Percentiles rank a stretch among this genome's conserved stretches.
phyloP scores from a whole-genome alignment of 2,888 invertebrate genomes.

The Tipula confusa region DNA sequence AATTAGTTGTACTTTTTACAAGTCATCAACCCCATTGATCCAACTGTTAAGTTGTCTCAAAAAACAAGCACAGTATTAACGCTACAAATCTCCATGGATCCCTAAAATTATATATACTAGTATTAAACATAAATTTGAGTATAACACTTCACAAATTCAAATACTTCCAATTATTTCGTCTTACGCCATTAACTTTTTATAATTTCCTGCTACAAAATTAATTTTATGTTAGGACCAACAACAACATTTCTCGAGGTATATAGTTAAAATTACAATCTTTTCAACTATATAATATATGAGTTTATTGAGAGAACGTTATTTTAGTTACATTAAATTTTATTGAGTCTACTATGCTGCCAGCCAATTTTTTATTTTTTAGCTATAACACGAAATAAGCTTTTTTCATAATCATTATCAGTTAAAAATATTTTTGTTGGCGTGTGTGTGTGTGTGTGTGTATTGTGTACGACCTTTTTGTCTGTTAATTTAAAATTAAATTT shows the following conservation, averaged over 20 bases:
- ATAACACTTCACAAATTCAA: too few relatives aligned
- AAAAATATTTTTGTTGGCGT: too few relatives aligned
- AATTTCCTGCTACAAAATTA: background rate
- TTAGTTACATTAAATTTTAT: too few relatives aligned
- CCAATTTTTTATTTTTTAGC: background rate
- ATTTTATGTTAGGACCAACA: background rate
- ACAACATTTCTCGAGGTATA: background rate
- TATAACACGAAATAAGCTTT: background rate
- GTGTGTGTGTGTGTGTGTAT: background rate
- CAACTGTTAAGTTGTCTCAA: too few relatives aligned
- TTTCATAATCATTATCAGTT: background rate
- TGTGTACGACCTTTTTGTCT: background rate
- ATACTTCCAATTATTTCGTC: too few relatives aligned
- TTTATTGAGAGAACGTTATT: too few relatives aligned
- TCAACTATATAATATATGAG: background rate
- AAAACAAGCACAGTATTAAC: too few relatives aligned
- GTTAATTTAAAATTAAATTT: slow-evolving; percentile 29
- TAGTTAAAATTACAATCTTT: background rate
- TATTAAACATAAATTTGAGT: too few relatives aligned
- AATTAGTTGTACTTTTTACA: too few relatives aligned
- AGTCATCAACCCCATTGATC: too few relatives aligned
- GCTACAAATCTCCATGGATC: too few relatives aligned
- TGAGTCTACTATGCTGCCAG: background rate
- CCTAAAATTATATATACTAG: too few relatives aligned
- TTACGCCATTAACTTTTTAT: background rate